A percentile compares a stretch with the other conserved stretches of the same genome.
These are phyloP conservation scores for Proisotoma minuta DNA, from an alignment of 2,888 invertebrate genomes.

Conservation along the genomic window DNA sequence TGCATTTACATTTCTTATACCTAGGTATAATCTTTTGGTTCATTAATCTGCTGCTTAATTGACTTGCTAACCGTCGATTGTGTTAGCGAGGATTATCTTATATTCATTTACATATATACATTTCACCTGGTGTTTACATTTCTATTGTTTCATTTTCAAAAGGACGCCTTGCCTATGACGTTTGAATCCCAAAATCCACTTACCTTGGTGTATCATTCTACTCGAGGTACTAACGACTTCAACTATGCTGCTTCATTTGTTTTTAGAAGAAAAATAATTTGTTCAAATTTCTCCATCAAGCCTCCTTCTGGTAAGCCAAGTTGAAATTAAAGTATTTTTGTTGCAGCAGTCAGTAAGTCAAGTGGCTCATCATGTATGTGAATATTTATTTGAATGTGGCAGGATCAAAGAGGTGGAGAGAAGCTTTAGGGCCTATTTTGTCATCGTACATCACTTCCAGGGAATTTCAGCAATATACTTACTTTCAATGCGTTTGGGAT, in stretches of 20 bases:
- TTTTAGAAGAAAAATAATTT: slow-evolving; percentile 39
- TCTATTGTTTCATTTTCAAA: background rate
- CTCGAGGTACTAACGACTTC: slow-evolving; percentile 41
- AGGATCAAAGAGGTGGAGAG: slow-evolving; percentile 45
- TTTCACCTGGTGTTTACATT: background rate
- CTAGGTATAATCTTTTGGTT: no score
- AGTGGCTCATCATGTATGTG: background rate
- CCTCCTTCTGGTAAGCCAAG: slow-evolving; percentile 38
- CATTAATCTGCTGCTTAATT: no score
- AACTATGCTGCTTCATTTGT: slow-evolving; percentile 42
- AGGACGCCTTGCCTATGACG: slow-evolving; percentile 43
- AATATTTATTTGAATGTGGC: background rate
- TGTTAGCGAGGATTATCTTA: background rate
- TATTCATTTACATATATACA: background rate
- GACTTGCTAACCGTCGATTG: no score
- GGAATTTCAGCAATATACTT: slow-evolving; percentile 38
- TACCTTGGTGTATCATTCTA: slow-evolving; percentile 44
- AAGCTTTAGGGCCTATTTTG: slow-evolving; percentile 35
- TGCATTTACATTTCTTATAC: no score
- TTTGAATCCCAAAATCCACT: slow-evolving; percentile 43
- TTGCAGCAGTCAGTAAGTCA: no score
- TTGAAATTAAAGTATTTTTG: background rate
- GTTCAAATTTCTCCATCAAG: slow-evolving; percentile 40
- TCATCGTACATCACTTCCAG: slow-evolving; percentile 20
- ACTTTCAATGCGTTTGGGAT: slow-evolving; percentile 42